Evolutionary conservation across 2,888 invertebrate genomes (phyloP).

Genomic region (Acrobasis consociella): DNA sequence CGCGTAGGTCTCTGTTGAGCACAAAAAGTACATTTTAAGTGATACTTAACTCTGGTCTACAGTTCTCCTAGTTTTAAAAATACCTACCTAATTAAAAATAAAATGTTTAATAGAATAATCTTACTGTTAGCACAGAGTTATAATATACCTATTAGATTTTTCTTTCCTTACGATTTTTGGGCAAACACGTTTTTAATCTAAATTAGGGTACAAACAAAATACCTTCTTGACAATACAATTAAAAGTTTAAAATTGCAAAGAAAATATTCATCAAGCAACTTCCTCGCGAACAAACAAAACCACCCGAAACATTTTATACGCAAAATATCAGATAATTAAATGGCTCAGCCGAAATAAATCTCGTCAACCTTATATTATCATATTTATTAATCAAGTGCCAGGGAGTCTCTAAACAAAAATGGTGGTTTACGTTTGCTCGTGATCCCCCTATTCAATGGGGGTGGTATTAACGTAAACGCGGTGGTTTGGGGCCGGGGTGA

Average conservation of each 20-base stretch:
- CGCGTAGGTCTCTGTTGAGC: too few species aligned
- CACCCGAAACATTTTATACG: background rate
- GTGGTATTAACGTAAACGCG: slow-evolving; percentile 28
- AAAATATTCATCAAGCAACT: background rate
- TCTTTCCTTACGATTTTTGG: too few species aligned
- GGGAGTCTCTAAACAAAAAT: slow-evolving; percentile 5
- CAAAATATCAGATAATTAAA: slow-evolving; percentile 2
- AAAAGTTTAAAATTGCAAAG: background rate
- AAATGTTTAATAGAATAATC: too few species aligned
- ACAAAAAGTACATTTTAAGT: too few species aligned
- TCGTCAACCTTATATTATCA: slow-evolving; percentile 18
- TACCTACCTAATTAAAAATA: too few species aligned
- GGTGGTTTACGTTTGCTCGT: slow-evolving; percentile 8
- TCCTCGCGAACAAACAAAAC: background rate
- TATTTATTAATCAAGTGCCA: slow-evolving; percentile 18
- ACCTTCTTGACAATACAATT: background rate
- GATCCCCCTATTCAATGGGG: slow-evolving; percentile 24
- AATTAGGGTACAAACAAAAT: background rate
- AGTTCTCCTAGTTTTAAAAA: too few species aligned
- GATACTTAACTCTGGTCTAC: too few species aligned
- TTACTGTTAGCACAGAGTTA: too few species aligned
- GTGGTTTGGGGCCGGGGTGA: slow-evolving; percentile 28
- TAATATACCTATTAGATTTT: too few species aligned
- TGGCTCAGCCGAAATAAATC: slow-evolving; percentile 6
- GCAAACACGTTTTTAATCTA: too few species aligned